Evolutionary conservation across 1,140 invertebrate species (phyloP).

Genomic region (Drosophila lacertosa): DNA sequence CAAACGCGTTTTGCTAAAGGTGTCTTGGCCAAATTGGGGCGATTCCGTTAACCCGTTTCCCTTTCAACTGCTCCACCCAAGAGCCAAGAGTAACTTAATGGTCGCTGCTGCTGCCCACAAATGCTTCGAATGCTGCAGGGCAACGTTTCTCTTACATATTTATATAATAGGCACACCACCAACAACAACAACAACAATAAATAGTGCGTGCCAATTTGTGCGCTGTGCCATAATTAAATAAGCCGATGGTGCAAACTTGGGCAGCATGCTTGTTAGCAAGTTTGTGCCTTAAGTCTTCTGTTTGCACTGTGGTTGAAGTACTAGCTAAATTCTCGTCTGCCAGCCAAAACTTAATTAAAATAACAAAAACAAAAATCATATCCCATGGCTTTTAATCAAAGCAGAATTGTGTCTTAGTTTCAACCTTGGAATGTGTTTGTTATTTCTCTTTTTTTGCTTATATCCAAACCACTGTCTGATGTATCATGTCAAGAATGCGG

Average conservation of each 20-base stretch:
- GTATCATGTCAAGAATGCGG: constrained; percentile 26
- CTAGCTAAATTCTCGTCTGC: background rate
- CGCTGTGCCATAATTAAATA: constrained; percentile 64
- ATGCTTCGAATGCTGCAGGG: constrained; percentile 25
- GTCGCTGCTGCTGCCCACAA: constrained; percentile 15
- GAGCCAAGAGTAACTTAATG: constrained; percentile 15
- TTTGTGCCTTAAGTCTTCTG: constrained; percentile 73
- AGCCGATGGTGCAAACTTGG: constrained; percentile 44
- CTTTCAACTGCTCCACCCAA: constrained; percentile 35
- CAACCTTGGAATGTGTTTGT: too few species aligned
- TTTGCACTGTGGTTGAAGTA: constrained; percentile 28
- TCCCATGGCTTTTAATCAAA: background rate
- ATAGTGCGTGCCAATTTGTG: constrained; percentile 61
- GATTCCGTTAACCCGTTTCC: constrained; percentile 8
- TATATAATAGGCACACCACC: constrained; percentile 40
- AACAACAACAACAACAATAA: constrained; percentile 25
- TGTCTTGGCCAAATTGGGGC: constrained; percentile 14
- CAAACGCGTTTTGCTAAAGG: background rate
- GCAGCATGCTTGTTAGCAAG: constrained; percentile 44
- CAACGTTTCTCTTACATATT: constrained; percentile 31
- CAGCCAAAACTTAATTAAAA: background rate
- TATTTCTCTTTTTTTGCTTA: background rate
- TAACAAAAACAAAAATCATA: background rate
- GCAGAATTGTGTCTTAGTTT: too few species aligned
- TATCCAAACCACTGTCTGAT: background rate